phyloP scores from a whole-genome alignment of 2,797 vertebrate species.

The Halcyon chelicuti region DNA sequence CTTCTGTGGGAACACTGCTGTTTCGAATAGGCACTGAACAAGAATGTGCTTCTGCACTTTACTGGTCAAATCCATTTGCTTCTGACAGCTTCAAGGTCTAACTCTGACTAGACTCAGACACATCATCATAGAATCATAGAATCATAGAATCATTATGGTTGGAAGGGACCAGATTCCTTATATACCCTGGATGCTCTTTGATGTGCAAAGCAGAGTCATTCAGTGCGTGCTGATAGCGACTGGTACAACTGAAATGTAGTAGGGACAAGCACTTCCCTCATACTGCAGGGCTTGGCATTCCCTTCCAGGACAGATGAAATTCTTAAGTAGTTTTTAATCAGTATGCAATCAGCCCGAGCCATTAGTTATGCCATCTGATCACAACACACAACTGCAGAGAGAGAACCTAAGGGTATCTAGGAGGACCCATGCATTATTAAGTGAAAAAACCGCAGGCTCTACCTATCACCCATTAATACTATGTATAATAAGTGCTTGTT shows the following conservation, averaged over 20 bases:
- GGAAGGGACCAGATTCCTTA: neutral
- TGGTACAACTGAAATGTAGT: neutral
- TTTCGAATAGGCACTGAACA: neutral
- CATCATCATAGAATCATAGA: too few species aligned
- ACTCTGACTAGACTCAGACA: neutral
- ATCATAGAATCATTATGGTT: too few species aligned
- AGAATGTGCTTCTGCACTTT: neutral
- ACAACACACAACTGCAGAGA: conserved; percentile 16
- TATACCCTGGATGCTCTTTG: neutral
- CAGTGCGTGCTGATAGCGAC: neutral
- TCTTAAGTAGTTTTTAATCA: conserved; percentile 28
- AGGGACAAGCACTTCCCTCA: neutral
- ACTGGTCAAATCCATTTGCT: neutral
- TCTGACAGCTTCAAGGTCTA: neutral
- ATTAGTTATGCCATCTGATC: conserved; percentile 59
- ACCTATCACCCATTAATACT: neutral
- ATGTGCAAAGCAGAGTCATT: neutral
- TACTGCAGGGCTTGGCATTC: neutral
- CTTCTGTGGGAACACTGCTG: neutral
- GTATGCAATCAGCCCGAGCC: neutral
- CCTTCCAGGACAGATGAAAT: neutral
- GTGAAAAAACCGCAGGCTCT: conserved; percentile 1
- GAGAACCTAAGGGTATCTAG: neutral
- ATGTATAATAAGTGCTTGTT: neutral
- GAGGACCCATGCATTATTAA: conserved; percentile 49